Base-by-base conservation (phyloP, 2,797 vertebrate species). In the Acanthurus leucopareius region DNA sequence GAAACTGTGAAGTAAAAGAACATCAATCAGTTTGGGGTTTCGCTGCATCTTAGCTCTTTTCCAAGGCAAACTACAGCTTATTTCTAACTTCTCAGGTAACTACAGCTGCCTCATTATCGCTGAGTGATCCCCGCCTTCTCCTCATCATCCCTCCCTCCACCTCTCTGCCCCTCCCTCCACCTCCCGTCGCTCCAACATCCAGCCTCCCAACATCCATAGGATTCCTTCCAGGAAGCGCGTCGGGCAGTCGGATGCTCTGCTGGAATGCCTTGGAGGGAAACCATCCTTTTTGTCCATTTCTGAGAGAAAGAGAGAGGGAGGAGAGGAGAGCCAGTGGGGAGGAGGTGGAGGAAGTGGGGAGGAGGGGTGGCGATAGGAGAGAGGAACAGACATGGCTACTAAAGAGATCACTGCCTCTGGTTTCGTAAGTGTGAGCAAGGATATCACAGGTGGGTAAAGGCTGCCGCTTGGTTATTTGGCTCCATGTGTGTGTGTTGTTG, bases 371-470 rank as follows among this genome's bases (percentile, higher is more conserved):
- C 60, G 59, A 71, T 54, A 82, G 72, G 81, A 83, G 42, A 83
- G 82, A 84, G 86, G 80, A 91, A 72, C 92, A 92, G 93, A 93
- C 91, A 96, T 96, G 95, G 95, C 95, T 93, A 92, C 94, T 80
- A 95, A 93, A 86, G 95, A 95, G 89, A 92, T 92, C 83, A 80
- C 92, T 64, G 90, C 90, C 87, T 88, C 89, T 81, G 91, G 92
- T 85, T 96, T 95, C 91, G 79, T 92, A 74, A 91, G 90, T 83
- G 88, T 95, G 77, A 93, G 72, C 92, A 94, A 94, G 87, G 95
- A 96, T 52, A 95, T 95, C 61, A 93, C 95, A 96, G 95, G 95
- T 96, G 93, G 93, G 94, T 93, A 68, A 42, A 79, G 54, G 51
- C 57, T 28, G 73, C 72, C 28, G 69, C 57, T 49, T 70, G 42